Evolutionary conservation across 53 echinoderm and acorn worm genomes (phyloP).

Genomic region (Temnopleurus reevesii): DNA sequence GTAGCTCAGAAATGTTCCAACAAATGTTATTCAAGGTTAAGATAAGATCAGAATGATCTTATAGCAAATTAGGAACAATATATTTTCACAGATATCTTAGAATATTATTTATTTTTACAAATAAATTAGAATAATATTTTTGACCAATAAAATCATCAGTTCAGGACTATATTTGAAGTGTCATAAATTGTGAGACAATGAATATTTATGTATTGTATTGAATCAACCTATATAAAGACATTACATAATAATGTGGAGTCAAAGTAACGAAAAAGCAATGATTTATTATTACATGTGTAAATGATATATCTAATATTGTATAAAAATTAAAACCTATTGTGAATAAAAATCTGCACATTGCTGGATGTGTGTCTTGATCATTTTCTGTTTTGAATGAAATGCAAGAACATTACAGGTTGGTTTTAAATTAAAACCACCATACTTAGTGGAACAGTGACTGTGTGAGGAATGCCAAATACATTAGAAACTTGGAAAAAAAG

Average conservation of each 20-base stretch:
- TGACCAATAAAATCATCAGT: constrained; percentile 28
- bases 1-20: too few species aligned
- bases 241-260: background rate
- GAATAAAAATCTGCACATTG: constrained; percentile 45
- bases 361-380: background rate
- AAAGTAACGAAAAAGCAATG: constrained; percentile 13
- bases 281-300: constrained; percentile 53
- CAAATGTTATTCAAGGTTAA: too few species aligned
- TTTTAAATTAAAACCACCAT: too few species aligned
- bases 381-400: background rate
- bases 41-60: too few species aligned
- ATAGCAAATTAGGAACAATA: too few species aligned
- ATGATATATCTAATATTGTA: constrained; percentile 61
- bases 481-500: too few species aligned
- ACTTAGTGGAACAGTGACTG: too few species aligned
- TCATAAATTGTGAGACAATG: background rate
- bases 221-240: constrained; percentile 19
- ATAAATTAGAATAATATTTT: too few species aligned
- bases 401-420: too few species aligned
- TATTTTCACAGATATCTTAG: too few species aligned
- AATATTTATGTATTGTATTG: constrained; percentile 13
- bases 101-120: too few species aligned
- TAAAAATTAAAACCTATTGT: constrained; percentile 61
- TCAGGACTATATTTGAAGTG: background rate
- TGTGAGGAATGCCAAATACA: too few species aligned